These are phyloP conservation scores for Halictus ligatus DNA, from an alignment of 2,888 invertebrate species.

Conservation along the genomic window DNA sequence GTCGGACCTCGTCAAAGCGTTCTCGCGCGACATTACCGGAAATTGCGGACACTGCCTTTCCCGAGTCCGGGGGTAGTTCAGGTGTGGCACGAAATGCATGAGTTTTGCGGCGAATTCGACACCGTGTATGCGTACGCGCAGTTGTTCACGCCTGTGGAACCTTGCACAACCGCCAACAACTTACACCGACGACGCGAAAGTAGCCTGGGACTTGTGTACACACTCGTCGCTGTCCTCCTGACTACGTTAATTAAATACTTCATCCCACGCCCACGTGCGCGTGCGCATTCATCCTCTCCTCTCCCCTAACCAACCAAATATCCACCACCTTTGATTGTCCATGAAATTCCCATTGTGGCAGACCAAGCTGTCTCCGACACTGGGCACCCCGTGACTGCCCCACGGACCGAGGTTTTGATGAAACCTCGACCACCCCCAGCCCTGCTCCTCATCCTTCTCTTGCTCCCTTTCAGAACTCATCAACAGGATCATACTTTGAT, in stretches of 20 bases:
- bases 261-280: no score
- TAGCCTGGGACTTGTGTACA: slow-evolving; percentile 34
- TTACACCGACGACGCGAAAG: slow-evolving; percentile 33
- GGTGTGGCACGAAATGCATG: slow-evolving; percentile 54
- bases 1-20: slow-evolving; percentile 59
- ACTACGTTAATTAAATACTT: slow-evolving; percentile 70
- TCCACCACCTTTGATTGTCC: slow-evolving; percentile 68
- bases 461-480: slow-evolving; percentile 28
- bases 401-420: slow-evolving; percentile 54
- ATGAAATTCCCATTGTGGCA: slow-evolving; percentile 64
- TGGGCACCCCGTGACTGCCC: slow-evolving; percentile 35
- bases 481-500: slow-evolving; percentile 34
- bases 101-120: slow-evolving; percentile 66
- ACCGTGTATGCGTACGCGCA: slow-evolving; percentile 43
- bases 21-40: slow-evolving; percentile 66
- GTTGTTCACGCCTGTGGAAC: background rate
- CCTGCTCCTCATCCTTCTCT: background rate
- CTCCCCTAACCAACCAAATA: slow-evolving; percentile 42
- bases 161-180: background rate
- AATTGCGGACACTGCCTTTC: slow-evolving; percentile 66
- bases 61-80: slow-evolving; percentile 39
- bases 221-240: slow-evolving; percentile 29
- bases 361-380: slow-evolving; percentile 41
- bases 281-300: background rate
- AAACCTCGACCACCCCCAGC: slow-evolving; percentile 41